Evolutionary conservation across 1,140 invertebrate genomes (phyloP), one percentile per base, ranked within the genome.

Genomic region (Chironomus tepperi): DNA sequence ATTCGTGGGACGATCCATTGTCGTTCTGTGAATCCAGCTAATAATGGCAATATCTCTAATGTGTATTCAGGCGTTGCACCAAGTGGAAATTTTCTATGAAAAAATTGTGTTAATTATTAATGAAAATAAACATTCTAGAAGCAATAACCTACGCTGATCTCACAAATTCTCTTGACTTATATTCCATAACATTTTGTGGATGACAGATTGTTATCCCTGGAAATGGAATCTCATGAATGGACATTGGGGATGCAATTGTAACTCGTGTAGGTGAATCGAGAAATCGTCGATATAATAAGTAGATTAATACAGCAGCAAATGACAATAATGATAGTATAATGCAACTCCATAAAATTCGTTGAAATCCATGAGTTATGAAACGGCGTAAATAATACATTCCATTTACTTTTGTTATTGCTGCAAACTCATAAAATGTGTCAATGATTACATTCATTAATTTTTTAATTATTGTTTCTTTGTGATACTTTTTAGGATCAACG

Each of bases 161-260:
- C 7, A 70, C 2, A 70, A 70, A 70, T 10, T 70, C 65, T 19
- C 6, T 21, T 1, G 16, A 19, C 12, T 70, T 70, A 18, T 70
- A 70, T 19, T 70, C 65, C 65, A 70, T 70, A 10, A 70, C 18
- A 70, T 70, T 70, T 10, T 70, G 65, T 2, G 65, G 65, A 19
- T 70, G 65, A 19, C 65, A 70, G 7, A 70, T 70, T 19, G 65
- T 70, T 5, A 70, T 18, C 18, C 15, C 65, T 18, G 65, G 65
- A 18, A 70, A 70, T 10, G 65, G 65, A 2, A 70, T 70, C 6
- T 70, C 65, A 70, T 70, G 7, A 5, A 70, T 19, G 2, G 65
- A 18, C 6, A 70, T 19, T 10, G 65, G 65, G 9, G 19, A 15
- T 10, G n/a, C 16, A 19, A 70, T 70, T 70, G 65, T 70, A 0